Percentiles rank a stretch among this genome's conserved stretches.
These are phyloP conservation scores for Trichopria drosophilae DNA, from an alignment of 2,888 invertebrate genomes.

Conservation along the genomic window DNA sequence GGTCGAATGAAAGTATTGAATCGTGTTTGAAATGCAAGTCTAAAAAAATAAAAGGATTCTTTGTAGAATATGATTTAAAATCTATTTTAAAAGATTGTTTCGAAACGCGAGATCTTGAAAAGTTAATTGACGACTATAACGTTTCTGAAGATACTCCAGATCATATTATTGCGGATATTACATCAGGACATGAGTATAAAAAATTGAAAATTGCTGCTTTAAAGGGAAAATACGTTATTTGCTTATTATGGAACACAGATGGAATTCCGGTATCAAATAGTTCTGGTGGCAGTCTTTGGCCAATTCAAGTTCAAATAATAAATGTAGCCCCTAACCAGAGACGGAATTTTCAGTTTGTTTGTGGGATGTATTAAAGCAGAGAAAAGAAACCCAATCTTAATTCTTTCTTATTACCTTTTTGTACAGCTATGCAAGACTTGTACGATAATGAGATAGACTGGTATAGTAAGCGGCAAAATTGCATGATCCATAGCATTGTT, in stretches of 20 bases:
- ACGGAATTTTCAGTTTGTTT: constrained; percentile 13
- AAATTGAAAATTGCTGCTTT: constrained; percentile 8
- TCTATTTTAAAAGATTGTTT: constrained; percentile 6
- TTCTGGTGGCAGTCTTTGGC: constrained; percentile 22
- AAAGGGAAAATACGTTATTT: constrained; percentile 10
- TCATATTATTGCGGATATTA: constrained; percentile 11
- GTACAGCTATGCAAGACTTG: too few species aligned
- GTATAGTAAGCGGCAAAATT: constrained; percentile 1
- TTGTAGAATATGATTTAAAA: constrained; percentile 22
- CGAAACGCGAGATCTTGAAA: constrained; percentile 12
- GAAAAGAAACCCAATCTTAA: constrained; percentile 13
- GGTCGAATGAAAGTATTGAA: too few species aligned
- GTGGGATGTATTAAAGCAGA: constrained; percentile 13
- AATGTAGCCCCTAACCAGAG: constrained; percentile 16
- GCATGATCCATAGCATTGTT: constrained; percentile 5
- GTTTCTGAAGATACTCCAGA: background rate
- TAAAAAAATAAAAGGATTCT: constrained; percentile 7
- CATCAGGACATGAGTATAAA: constrained; percentile 3
- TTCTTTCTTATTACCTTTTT: constrained; percentile 20
- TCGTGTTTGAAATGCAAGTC: background rate
- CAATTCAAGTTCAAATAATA: constrained; percentile 13
- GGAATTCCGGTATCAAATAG: constrained; percentile 13
- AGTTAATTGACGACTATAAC: constrained; percentile 8
- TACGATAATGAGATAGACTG: too few species aligned
- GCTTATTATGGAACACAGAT: constrained; percentile 21